Evolutionary conservation across 1,140 invertebrate species (phyloP).

Genomic region (Scaptomyza pallida): DNA sequence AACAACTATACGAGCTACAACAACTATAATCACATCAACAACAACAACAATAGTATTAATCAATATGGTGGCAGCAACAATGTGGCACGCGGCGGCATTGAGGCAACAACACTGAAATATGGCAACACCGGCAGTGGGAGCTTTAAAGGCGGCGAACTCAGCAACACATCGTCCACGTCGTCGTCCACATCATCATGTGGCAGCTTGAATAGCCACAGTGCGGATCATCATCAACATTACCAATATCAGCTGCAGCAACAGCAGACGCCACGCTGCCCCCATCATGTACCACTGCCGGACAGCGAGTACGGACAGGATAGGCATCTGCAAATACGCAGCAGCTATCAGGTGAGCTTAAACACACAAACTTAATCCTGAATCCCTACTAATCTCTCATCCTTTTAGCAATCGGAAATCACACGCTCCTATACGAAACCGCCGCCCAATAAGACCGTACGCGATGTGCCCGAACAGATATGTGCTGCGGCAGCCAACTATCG

Average conservation of each 20-base stretch:
- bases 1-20: conserved; percentile 14
- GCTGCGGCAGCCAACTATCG: conserved; percentile 64
- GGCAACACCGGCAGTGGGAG: conserved; percentile 77
- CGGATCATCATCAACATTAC: conserved; percentile 82
- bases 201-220: conserved; percentile 71
- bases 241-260: conserved; percentile 80
- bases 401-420: conserved; percentile 81
- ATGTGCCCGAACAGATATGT: conserved; percentile 79
- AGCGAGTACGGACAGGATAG: conserved; percentile 87
- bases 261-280: conserved; percentile 85
- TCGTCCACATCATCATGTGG: conserved; percentile 59
- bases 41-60: conserved; percentile 72
- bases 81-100: conserved; percentile 73
- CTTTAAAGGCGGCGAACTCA: conserved; percentile 45
- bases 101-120: conserved; percentile 76
- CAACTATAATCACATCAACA: conserved; percentile 44
- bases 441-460: conserved; percentile 82
- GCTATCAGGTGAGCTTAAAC: conserved; percentile 85
- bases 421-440: conserved; percentile 83
- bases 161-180: conserved; percentile 44
- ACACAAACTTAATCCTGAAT: no score
- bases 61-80: conserved; percentile 54
- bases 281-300: conserved; percentile 87
- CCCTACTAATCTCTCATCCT: no score
- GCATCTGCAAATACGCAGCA: conserved; percentile 86